These are phyloP conservation scores for Galaxias olidus DNA, from an alignment of 2,797 vertebrate genomes.

Conservation along the genomic window DNA sequence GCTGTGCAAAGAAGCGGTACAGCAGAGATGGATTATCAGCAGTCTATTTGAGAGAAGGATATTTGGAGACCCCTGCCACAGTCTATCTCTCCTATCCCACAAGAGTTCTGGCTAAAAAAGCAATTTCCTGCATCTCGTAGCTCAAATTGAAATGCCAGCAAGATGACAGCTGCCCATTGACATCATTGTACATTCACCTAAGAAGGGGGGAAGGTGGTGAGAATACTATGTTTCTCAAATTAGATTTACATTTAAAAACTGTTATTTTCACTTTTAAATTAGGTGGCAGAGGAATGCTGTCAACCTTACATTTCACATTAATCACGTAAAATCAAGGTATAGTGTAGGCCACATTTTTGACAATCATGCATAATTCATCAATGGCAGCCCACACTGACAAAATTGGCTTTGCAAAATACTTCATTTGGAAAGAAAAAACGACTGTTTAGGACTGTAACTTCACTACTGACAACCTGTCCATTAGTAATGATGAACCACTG, in stretches of 20 bases:
- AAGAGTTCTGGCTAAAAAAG: slow-evolving; percentile 45
- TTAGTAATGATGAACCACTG: no score
- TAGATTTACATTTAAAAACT: slow-evolving; percentile 63
- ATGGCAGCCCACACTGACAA: slow-evolving; percentile 24
- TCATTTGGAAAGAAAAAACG: no score
- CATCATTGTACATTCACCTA: slow-evolving; percentile 38
- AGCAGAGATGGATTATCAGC: slow-evolving; percentile 4
- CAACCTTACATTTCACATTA: slow-evolving; percentile 61
- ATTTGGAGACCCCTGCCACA: slow-evolving; percentile 27
- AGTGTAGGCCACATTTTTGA: slow-evolving; percentile 48
- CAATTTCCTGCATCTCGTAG: slow-evolving; percentile 62
- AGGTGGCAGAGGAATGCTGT: slow-evolving; percentile 48
- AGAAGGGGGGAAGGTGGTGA: slow-evolving; percentile 37
- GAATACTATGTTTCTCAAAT: slow-evolving; percentile 47
- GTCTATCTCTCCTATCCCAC: slow-evolving; percentile 25
- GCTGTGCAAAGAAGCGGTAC: not conserved
- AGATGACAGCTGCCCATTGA: slow-evolving; percentile 61
- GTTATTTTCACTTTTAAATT: slow-evolving; percentile 49
- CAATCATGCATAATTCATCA: slow-evolving; percentile 61
- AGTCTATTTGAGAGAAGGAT: slow-evolving; percentile 13
- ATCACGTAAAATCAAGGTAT: slow-evolving; percentile 50
- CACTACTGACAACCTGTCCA: no score
- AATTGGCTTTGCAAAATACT: not conserved
- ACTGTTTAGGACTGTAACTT: no score
- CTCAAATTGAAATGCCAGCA: slow-evolving; percentile 68